A percentile compares a stretch with the other conserved stretches of the same genome.
phyloP scores from a whole-genome alignment of 1,140 invertebrate genomes.

The Caenorhabditis briggsae region DNA sequence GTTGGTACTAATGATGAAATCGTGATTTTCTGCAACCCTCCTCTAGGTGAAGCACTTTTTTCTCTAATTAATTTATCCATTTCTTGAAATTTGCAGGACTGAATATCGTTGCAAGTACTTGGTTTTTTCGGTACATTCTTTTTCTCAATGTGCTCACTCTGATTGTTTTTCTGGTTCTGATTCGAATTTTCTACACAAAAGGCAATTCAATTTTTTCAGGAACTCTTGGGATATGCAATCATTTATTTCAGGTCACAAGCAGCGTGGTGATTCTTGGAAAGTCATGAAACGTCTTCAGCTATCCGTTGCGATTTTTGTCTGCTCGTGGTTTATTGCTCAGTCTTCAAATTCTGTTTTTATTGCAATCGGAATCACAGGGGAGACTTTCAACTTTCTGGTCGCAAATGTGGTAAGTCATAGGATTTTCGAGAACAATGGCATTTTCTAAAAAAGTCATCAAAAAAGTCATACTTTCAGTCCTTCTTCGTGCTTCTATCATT shows the following conservation, averaged over 20 bases:
- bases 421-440: background rate
- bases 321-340: conserved; percentile 24
- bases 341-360: conserved; percentile 8
- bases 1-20: background rate
- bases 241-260: background rate
- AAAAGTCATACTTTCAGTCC: background rate
- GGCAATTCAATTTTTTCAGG: background rate
- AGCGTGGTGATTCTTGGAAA: conserved; percentile 28
- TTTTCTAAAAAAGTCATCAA: too few relatives aligned
- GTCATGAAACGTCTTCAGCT: conserved; percentile 23
- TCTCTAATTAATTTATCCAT: background rate
- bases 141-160: conserved; percentile 1
- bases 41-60: background rate
- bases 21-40: conserved; percentile 12
- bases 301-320: conserved; percentile 26
- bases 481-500: conserved; percentile 22
- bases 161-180: conserved; percentile 18
- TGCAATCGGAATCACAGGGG: conserved; percentile 6
- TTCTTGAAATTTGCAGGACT: background rate
- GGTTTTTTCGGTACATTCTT: conserved; percentile 14
- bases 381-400: conserved; percentile 11
- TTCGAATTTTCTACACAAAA: conserved; percentile 23
- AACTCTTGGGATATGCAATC: background rate
- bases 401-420: conserved; percentile 10
- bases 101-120: background rate